Evolutionary conservation across 2,888 invertebrate species (phyloP).

Genomic region (Peribatodes rhomboidaria): DNA sequence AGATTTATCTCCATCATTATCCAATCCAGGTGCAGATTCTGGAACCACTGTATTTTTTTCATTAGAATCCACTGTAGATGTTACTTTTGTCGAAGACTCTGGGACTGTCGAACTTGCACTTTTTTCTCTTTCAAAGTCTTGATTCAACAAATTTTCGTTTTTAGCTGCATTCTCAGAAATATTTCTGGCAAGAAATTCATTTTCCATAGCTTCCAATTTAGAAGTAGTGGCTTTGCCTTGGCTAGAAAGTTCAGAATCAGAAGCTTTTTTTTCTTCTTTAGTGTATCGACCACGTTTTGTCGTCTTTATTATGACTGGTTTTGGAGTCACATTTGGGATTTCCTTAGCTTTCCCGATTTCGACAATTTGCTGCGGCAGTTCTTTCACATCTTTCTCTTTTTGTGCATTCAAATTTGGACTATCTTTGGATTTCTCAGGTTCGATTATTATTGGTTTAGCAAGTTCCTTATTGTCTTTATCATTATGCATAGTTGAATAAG

Average conservation of each 20-base stretch:
- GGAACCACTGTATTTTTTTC: conserved; percentile 55
- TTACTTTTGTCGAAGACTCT: conserved; percentile 25
- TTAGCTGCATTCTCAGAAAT: conserved; percentile 64
- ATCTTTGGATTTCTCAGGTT: neutral
- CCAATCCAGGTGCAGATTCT: conserved; percentile 71
- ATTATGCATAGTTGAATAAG: neutral
- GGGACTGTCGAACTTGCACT: conserved; percentile 22
- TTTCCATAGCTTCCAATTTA: conserved; percentile 77
- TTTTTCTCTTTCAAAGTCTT: conserved; percentile 60
- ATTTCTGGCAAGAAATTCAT: conserved; percentile 70
- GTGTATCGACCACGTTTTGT: conserved; percentile 59
- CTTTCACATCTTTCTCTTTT: conserved; percentile 3
- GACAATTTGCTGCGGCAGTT: conserved; percentile 41
- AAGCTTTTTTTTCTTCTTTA: conserved; percentile 46
- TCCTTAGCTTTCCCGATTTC: conserved; percentile 80
- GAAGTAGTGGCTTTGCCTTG: conserved; percentile 70
- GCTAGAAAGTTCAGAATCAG: conserved; percentile 57
- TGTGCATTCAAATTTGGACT: neutral
- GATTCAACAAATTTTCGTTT: conserved; percentile 73
- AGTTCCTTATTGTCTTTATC: neutral
- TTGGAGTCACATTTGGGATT: conserved; percentile 68
- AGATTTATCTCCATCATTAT: conserved; percentile 75
- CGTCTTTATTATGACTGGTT: conserved; percentile 75
- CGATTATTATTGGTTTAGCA: neutral
- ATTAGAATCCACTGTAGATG: conserved; percentile 30